These are phyloP conservation scores for Drosophila rellima DNA, from an alignment of 2,888 invertebrate genomes.

Conservation along the genomic window DNA sequence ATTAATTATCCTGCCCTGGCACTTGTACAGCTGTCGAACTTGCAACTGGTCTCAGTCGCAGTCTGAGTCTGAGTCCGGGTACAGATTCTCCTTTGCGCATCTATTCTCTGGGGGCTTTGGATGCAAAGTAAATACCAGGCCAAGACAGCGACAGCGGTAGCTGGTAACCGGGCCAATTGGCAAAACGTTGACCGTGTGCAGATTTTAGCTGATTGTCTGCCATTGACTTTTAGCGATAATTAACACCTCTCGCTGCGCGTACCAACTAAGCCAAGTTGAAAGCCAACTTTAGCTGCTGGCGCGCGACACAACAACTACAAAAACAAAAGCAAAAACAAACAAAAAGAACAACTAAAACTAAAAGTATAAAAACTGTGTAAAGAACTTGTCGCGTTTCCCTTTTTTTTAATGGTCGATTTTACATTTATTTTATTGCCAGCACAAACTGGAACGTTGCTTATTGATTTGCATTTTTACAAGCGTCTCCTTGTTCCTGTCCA, in stretches of 20 bases:
- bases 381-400: slow-evolving; percentile 51
- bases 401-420: slow-evolving; percentile 66
- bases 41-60: slow-evolving; percentile 2
- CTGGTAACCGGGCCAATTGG: slow-evolving; percentile 47
- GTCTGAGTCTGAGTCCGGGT: not conserved
- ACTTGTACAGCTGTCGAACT: slow-evolving; percentile 67
- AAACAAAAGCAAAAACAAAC: slow-evolving; percentile 52
- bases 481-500: slow-evolving; percentile 59
- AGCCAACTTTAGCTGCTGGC: slow-evolving; percentile 33
- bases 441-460: slow-evolving; percentile 72
- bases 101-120: slow-evolving; percentile 45
- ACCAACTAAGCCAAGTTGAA: slow-evolving; percentile 71
- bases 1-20: slow-evolving; percentile 73
- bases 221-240: slow-evolving; percentile 81
- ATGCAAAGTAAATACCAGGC: slow-evolving; percentile 54
- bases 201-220: slow-evolving; percentile 76
- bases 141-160: slow-evolving; percentile 52
- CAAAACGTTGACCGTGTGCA: slow-evolving; percentile 59
- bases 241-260: slow-evolving; percentile 70
- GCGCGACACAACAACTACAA: slow-evolving; percentile 25
- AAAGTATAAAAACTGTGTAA: slow-evolving; percentile 10
- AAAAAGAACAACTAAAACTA: slow-evolving; percentile 1
- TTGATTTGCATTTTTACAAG: slow-evolving; percentile 81
- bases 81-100: slow-evolving; percentile 6
- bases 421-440: slow-evolving; percentile 76